These are phyloP conservation scores for Carterocephalus palaemon DNA, from an alignment of 2,888 invertebrate species.

Conservation along the genomic window DNA sequence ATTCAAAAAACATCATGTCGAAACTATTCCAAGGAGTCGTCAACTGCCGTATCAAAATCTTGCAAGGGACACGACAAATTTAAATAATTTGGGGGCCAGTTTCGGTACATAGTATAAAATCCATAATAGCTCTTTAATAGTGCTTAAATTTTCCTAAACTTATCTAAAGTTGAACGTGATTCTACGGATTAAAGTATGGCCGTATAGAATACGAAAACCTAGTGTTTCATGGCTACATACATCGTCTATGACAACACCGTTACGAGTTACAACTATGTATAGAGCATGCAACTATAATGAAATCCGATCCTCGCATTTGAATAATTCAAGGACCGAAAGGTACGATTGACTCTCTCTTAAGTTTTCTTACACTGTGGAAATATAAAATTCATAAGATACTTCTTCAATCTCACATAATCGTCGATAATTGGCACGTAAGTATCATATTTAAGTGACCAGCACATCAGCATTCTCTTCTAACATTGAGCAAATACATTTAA, in stretches of 20 bases:
- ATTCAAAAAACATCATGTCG: conserved; percentile 12
- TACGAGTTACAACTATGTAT: conserved; percentile 56
- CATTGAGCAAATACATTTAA: conserved; percentile 39
- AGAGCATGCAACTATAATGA: conserved; percentile 60
- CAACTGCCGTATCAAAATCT: conserved; percentile 11
- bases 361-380: conserved; percentile 25
- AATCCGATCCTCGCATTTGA: conserved; percentile 27
- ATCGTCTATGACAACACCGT: conserved; percentile 61
- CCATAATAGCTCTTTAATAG: conserved; percentile 20
- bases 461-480: conserved; percentile 38
- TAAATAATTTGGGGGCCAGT: conserved; percentile 17
- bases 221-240: conserved; percentile 57
- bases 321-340: conserved; percentile 25
- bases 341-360: conserved; percentile 28
- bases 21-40: conserved; percentile 17
- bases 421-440: conserved; percentile 53
- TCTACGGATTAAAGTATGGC: conserved; percentile 44
- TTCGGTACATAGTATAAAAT: conserved; percentile 13
- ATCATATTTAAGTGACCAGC: conserved; percentile 50
- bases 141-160: conserved; percentile 35
- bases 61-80: conserved; percentile 17
- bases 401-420: conserved; percentile 25
- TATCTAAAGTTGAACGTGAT: conserved; percentile 32
- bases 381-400: conserved; percentile 51
- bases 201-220: conserved; percentile 49